Base-by-base conservation (phyloP, 2,113 vertebrate genomes). In the Sterna hirundo region DNA sequence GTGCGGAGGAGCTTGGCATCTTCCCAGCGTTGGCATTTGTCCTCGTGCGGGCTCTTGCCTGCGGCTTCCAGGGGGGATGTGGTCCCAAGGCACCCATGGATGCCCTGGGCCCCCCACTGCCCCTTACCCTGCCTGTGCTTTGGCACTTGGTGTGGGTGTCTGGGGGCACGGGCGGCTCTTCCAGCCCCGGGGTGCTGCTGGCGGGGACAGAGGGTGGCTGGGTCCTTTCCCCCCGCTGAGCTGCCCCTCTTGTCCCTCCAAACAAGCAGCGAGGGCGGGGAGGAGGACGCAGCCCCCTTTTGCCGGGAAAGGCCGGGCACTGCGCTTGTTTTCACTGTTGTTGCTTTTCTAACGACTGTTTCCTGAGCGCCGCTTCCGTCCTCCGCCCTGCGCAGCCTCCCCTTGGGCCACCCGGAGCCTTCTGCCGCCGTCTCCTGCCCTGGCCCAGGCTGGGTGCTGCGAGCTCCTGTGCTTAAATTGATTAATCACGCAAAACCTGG, bases 281-380 rank as follows among this genome's bases (percentile, higher is more conserved):
- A 55, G 62, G 44, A 36, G n/a, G 3, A 0, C 5, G 3, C 15
- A 4, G 60, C 32, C 51, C n/a, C 4, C 0, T 15, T 4, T 29
- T 15, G 21, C 77, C 0, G 8, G 85, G 74, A 57, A 60, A 17
- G 42, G 68, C 46, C 3, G 36, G 78, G 58, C 93, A 38, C 13
- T 0, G 32, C 0, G 6, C 11, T 72, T 23, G 2, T 65, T 83
- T 57, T 34, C 1, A 0, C 54, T 30, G 3, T 4, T 29, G 38
- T 17, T 69, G 58, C 58, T 84, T 65, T 65, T 78, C 77, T 66
- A 15, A 40, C 8, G 13, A 13, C 44, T 1, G 18, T 57, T 91
- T 94, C 92, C 93, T 81, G 64, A 81, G 79, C 23, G 1, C 23
- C 5, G 3, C 58, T 93, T 72, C 86, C 11, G 20, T 17, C 60